Conservation (phyloP, 2,797 vertebrate species). For the Chaetophractus vellerosus region DNA sequence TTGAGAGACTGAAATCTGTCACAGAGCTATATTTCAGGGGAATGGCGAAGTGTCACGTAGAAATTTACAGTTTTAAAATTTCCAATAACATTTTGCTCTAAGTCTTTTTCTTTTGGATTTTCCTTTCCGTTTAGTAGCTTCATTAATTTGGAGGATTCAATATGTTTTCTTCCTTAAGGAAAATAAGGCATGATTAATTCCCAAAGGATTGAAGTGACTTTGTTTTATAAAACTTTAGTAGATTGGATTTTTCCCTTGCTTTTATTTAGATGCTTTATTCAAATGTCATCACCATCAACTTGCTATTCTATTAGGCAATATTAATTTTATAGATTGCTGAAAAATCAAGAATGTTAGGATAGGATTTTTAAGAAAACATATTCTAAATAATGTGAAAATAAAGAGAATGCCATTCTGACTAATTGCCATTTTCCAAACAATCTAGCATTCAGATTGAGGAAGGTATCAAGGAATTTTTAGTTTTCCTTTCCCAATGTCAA, state of each 20-base stretch:
- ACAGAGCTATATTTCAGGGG: constrained; percentile 29
- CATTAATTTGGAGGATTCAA: constrained; percentile 59
- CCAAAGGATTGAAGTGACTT: constrained; percentile 27
- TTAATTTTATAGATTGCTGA: neutral
- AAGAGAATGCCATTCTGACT: neutral
- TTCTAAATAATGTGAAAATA: constrained; percentile 28
- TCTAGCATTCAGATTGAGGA: neutral
- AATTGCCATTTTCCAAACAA: neutral
- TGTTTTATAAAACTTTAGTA: constrained; percentile 52
- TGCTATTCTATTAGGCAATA: neutral
- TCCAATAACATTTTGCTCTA: neutral
- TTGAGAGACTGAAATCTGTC: constrained; percentile 39
- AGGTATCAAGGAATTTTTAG: neutral
- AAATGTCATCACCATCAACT: neutral
- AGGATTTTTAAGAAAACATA: constrained; percentile 33
- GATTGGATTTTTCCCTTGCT: neutral
- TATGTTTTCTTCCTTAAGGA: constrained; percentile 63
- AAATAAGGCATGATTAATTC: constrained; percentile 65
- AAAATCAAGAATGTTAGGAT: constrained; percentile 19
- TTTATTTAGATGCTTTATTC: constrained; percentile 19
- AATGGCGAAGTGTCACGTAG: constrained; percentile 2
- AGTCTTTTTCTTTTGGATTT: neutral
- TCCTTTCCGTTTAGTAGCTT: neutral
- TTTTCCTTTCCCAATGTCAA: constrained; percentile 3
- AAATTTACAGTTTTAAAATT: constrained; percentile 49